Conservation (phyloP, 2,113 vertebrate species). For the Apodemus speciosus region DNA sequence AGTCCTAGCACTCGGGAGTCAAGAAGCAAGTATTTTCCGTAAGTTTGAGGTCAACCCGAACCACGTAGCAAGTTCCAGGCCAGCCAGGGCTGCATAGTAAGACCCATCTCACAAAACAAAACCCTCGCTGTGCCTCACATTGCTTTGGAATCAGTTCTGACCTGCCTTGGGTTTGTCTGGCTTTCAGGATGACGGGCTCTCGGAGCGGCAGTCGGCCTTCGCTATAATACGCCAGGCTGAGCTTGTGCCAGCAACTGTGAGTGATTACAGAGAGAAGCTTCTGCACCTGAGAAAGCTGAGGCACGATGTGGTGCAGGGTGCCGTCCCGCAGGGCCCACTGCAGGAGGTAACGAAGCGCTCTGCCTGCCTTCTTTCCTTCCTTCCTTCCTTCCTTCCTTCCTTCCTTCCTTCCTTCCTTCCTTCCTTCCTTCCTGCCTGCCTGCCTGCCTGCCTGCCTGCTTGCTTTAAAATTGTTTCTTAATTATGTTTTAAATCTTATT, state of each 20-base stretch:
- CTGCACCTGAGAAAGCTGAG: slow-evolving; percentile 94
- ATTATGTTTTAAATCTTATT: not conserved
- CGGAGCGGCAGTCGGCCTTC: slow-evolving; percentile 88
- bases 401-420: too few relatives aligned
- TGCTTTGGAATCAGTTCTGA: not conserved
- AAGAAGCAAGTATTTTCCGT: not conserved
- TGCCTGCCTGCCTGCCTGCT: too few relatives aligned
- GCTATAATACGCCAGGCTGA: slow-evolving; percentile 92
- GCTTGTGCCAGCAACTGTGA: slow-evolving; percentile 93
- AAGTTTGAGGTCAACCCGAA: not conserved
- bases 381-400: not conserved
- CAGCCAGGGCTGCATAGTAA: not conserved
- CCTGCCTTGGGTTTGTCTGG: not conserved
- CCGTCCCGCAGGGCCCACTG: slow-evolving; percentile 87
- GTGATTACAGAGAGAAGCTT: slow-evolving; percentile 96
- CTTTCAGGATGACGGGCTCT: slow-evolving; percentile 86
- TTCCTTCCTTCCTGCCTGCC: too few relatives aligned
- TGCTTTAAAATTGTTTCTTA: not conserved
- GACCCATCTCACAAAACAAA: too few relatives aligned
- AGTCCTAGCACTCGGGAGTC: not conserved
- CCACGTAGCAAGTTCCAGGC: not conserved
- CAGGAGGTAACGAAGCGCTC: slow-evolving; percentile 86
- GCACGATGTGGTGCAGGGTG: slow-evolving; percentile 89
- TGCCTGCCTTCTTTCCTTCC: not conserved
- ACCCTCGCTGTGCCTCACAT: not conserved